Base-by-base conservation (phyloP, 2,888 invertebrate genomes). In the Scaptomyza caliginosa region DNA sequence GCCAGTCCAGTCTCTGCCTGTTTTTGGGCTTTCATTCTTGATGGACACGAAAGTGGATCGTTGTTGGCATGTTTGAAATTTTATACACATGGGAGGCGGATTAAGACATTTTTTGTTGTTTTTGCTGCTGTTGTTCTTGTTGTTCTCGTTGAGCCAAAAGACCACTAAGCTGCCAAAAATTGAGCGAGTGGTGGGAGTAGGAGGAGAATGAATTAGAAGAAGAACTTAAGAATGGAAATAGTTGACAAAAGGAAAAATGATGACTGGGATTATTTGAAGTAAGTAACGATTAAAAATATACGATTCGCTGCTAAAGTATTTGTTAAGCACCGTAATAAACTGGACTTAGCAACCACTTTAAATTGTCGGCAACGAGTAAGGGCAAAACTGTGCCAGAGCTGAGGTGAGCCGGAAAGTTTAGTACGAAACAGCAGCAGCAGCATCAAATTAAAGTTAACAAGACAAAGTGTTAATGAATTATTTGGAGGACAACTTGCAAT, bases 381-480 rank as follows among this genome's bases (percentile, higher is more conserved):
- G 32, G 6, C 6, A 13, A 32, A 52, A 59, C 59, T 59, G 38
- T 34, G 43, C 36, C 48, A 39, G 13, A 32, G 40, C n/a, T 28
- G 26, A 19, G 38, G 21, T 30, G 30, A n/a, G n/a, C n/a, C 19
- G 17, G 17, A n/a, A 30, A n/a, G 0, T 17, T 36, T 23, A 36
- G 34, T 13, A 38, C 56, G 19, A 21, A 43, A 32, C 11, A 6
- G 54, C 49, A 50, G 36, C 49, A 57, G 59, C 67, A 71, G 73
- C 74, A 71, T 81, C 84, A 79, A 75, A 79, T 87, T 83, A 83
- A 84, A 84, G 72, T 86, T 84, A 84, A 86, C 85, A 86, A 85
- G 82, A 81, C 84, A 87, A 88, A 89, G 89, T 89, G 89, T 90
- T 89, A 89, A 89, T 90, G 89, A 89, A 89, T 90, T 90, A 88